These are phyloP conservation scores for Remorina albescens DNA, from an alignment of 2,797 vertebrate species.

Conservation along the genomic window DNA sequence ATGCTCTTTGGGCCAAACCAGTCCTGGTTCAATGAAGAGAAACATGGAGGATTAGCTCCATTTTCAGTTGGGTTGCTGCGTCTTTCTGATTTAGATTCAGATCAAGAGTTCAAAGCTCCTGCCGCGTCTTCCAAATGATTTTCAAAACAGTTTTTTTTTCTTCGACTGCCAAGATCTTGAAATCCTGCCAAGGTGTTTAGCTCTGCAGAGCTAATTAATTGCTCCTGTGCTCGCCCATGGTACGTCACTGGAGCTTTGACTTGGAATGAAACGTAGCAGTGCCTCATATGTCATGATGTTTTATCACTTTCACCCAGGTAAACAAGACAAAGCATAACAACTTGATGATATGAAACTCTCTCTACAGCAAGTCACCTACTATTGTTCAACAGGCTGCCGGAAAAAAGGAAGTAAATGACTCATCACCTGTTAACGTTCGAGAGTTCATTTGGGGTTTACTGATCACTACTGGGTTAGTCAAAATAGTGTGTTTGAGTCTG, in stretches of 20 bases:
- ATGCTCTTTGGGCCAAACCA: not conserved
- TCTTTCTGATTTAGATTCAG: conserved; percentile 33
- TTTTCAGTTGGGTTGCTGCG: conserved; percentile 1
- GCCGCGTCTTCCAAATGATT: conserved; percentile 32
- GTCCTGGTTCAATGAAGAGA: conserved; percentile 12
- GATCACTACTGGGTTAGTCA: not conserved
- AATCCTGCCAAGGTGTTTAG: conserved; percentile 16
- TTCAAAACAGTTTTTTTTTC: conserved; percentile 16
- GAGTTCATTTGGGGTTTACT: not conserved
- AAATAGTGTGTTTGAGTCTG: not conserved
- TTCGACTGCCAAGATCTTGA: conserved; percentile 11
- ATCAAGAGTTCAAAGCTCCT: conserved; percentile 6
- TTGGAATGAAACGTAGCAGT: not conserved
- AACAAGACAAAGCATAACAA: not conserved
- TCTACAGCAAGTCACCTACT: not conserved
- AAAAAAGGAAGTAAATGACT: not conserved
- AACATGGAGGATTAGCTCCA: conserved; percentile 1
- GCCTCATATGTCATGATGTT: not conserved
- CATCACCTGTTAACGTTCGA: not conserved
- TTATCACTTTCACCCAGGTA: not conserved
- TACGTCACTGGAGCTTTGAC: not conserved
- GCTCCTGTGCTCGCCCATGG: not conserved
- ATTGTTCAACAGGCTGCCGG: not conserved
- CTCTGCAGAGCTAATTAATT: conserved; percentile 6
- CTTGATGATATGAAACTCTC: not conserved